Evolutionary conservation across 2,113 vertebrate species (phyloP), one percentile per base, ranked within the genome.

Genomic region (Lepisosteus oculatus): DNA sequence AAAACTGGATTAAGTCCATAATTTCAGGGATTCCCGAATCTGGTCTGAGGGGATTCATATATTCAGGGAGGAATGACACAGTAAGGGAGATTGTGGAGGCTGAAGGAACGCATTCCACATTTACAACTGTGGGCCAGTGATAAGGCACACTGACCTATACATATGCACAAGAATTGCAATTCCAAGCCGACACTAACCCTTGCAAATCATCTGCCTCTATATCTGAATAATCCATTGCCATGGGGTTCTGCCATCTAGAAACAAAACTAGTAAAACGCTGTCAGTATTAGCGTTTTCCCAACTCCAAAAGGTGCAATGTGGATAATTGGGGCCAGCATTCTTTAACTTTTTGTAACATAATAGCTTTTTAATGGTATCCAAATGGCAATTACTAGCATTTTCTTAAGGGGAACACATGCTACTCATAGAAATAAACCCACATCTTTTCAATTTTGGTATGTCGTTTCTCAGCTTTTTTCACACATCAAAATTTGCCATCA

Each of bases 261-360:
- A 55, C 47, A 45, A 72, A 76, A 77, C 69, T 70, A 67, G 76
- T 76, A 67, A 77, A 72, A 72, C 55, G 67, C 29, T 29, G 29
- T 61, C 8, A 47, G 74, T 72, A 79, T 76, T 79, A 72, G 76
- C 76, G 68, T 65, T 70, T 54, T 54, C 67, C 55, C 66, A 71
- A 68, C 70, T 65, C 56, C 63, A 66, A 74, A 69, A 66, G 74
- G 54, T 68, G 68, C 61, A 69, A 44, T 55, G 56, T 51, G 68
- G 69, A 76, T 76, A 74, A 79, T 76, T 74, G 76, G 69, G 43
- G 69, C 71, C 67, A 77, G 75, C 67, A 65, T 57, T 14, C 17
- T 67, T 12, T 57, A 13, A 59, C 61, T 15, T 61, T 65, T 13
- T 56, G 5, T 6, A 51, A 51, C 2, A 2, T 9, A 51, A 51